Evolutionary conservation across 2,797 vertebrate species (phyloP).

Genomic region (Myioborus miniatus): DNA sequence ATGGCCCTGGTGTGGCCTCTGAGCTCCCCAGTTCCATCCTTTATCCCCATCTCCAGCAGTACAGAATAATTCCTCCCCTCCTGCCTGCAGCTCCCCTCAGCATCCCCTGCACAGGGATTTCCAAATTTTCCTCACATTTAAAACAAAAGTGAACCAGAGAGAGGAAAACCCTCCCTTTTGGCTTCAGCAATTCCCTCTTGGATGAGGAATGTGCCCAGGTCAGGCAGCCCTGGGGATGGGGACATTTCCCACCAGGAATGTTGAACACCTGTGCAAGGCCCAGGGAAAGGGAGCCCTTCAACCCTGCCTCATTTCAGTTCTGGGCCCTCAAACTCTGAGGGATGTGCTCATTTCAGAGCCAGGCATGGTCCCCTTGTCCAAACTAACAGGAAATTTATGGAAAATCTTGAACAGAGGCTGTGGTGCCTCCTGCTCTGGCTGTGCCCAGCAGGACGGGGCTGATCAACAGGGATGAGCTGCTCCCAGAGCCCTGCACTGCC

Average conservation of each 20-base stretch:
- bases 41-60: neutral
- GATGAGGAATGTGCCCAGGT: neutral
- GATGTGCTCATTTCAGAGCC: neutral
- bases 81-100: neutral
- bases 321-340: neutral
- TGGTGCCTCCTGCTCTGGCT: neutral
- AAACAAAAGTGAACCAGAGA: neutral
- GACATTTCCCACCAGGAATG: neutral
- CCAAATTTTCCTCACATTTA: neutral
- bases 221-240: neutral
- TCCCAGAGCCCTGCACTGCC: neutral
- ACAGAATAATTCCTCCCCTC: accelerated
- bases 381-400: too few relatives aligned
- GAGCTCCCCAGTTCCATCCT: neutral
- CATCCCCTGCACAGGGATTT: accelerated
- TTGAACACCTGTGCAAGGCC: neutral
- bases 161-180: neutral
- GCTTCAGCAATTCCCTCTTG: neutral
- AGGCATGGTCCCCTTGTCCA: too few relatives aligned
- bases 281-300: neutral
- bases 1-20: neutral
- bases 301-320: neutral
- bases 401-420: neutral
- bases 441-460: neutral
- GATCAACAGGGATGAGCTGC: neutral